These are phyloP conservation scores for Hyles euphorbiae DNA, from an alignment of 1,140 invertebrate species.

Conservation along the genomic window DNA sequence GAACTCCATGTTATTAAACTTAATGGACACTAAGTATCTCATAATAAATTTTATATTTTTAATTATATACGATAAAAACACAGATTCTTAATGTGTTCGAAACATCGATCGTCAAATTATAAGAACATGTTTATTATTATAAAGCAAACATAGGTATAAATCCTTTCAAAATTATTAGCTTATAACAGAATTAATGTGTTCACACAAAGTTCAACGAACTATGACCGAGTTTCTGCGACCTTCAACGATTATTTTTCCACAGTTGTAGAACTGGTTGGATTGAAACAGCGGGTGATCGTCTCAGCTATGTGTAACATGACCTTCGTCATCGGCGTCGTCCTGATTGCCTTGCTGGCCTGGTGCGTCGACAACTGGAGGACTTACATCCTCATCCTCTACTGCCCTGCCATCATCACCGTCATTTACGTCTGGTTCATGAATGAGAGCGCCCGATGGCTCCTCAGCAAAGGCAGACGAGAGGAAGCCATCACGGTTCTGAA, in stretches of 20 bases:
- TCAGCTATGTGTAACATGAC: constrained; percentile 73
- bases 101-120: too few relatives aligned
- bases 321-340: constrained; percentile 83
- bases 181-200: neutral
- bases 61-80: too few relatives aligned
- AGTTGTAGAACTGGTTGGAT: constrained; percentile 64
- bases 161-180: too few relatives aligned
- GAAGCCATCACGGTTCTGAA: constrained; percentile 83
- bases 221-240: neutral
- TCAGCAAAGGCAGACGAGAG: constrained; percentile 83
- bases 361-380: constrained; percentile 82
- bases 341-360: constrained; percentile 82
- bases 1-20: too few relatives aligned
- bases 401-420: constrained; percentile 80
- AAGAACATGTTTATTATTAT: too few relatives aligned
- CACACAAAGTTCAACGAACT: constrained; percentile 1
- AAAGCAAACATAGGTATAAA: too few relatives aligned
- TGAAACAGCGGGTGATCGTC: constrained; percentile 62
- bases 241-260: constrained; percentile 21
- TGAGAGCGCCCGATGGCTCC: constrained; percentile 88
- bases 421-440: constrained; percentile 91
- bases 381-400: constrained; percentile 81
- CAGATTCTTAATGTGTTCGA: too few relatives aligned
- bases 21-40: too few relatives aligned
- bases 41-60: too few relatives aligned